phyloP scores from a whole-genome alignment of 2,113 vertebrate genomes.

The Cebus imitator region DNA sequence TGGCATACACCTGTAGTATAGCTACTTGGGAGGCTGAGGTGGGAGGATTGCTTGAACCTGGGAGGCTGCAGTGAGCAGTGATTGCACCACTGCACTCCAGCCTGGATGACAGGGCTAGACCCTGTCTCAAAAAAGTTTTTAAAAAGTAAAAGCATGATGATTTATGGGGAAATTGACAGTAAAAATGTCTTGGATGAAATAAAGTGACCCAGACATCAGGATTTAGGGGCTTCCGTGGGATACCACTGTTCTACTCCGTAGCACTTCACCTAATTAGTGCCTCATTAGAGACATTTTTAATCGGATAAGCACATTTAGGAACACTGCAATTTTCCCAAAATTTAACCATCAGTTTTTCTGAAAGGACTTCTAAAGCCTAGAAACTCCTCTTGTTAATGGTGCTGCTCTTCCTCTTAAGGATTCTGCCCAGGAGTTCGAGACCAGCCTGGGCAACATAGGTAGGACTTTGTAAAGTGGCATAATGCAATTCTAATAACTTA shows the following conservation, averaged over 20 bases:
- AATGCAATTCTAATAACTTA: slow-evolving; percentile 3
- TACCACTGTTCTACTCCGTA: neutral
- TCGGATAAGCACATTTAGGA: neutral
- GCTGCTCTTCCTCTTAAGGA: neutral
- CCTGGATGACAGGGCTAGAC: too few relatives aligned
- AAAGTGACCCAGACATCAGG: neutral
- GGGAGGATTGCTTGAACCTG: too few relatives aligned
- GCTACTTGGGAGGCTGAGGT: too few relatives aligned
- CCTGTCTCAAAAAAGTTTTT: too few relatives aligned
- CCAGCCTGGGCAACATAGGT: neutral
- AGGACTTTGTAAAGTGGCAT: neutral
- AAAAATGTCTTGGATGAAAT: neutral
- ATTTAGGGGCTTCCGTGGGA: neutral
- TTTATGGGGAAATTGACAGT: neutral
- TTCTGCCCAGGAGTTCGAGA: neutral
- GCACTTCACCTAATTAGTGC: neutral
- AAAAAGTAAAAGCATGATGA: neutral
- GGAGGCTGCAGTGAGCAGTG: too few relatives aligned
- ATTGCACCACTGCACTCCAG: too few relatives aligned
- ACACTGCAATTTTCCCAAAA: neutral
- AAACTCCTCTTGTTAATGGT: neutral
- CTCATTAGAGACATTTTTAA: neutral
- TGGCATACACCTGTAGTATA: too few relatives aligned
- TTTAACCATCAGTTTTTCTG: neutral
- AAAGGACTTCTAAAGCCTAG: neutral